Evolutionary conservation across 2,113 vertebrate genomes (phyloP).

Genomic region (Motacilla alba): DNA sequence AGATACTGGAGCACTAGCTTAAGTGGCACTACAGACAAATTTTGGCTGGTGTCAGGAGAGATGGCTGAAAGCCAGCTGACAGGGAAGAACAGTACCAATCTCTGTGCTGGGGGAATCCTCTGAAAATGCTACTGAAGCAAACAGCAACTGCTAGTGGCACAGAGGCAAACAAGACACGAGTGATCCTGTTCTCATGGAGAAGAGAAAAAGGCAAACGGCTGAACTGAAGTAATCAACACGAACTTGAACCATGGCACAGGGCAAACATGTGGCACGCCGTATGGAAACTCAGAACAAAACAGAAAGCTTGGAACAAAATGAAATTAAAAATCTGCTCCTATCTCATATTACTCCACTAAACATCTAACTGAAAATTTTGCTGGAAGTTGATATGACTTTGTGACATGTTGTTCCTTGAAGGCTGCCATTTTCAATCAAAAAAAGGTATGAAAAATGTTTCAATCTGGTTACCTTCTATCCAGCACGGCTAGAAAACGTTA

Average conservation of each 20-base stretch:
- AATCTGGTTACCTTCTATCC: conserved; percentile 30
- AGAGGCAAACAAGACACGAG: neutral
- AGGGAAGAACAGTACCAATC: neutral
- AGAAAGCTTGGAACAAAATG: conserved; percentile 62
- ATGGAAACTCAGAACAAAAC: conserved; percentile 49
- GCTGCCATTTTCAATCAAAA: conserved; percentile 8
- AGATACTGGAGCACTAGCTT: neutral
- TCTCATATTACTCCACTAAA: conserved; percentile 39
- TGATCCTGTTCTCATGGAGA: accelerated
- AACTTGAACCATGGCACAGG: conserved; percentile 35
- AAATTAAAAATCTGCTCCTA: conserved; percentile 61
- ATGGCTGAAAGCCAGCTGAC: conserved; percentile 53
- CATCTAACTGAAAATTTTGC: conserved; percentile 18
- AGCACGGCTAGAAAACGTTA: neutral
- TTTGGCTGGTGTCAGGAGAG: conserved; percentile 40
- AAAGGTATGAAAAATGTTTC: neutral
- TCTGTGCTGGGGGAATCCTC: neutral
- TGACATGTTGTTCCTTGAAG: conserved; percentile 47
- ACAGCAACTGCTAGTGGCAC: neutral
- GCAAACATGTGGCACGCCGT: conserved; percentile 51
- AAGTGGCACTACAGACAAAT: conserved; percentile 24
- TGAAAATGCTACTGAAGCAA: conserved; percentile 6
- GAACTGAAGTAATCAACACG: conserved; percentile 9
- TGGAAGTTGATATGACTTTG: conserved; percentile 37
- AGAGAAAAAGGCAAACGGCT: conserved; percentile 24